These are phyloP conservation scores for Phylloscopus collybita DNA, from an alignment of 2,797 vertebrate genomes.

Conservation along the genomic window DNA sequence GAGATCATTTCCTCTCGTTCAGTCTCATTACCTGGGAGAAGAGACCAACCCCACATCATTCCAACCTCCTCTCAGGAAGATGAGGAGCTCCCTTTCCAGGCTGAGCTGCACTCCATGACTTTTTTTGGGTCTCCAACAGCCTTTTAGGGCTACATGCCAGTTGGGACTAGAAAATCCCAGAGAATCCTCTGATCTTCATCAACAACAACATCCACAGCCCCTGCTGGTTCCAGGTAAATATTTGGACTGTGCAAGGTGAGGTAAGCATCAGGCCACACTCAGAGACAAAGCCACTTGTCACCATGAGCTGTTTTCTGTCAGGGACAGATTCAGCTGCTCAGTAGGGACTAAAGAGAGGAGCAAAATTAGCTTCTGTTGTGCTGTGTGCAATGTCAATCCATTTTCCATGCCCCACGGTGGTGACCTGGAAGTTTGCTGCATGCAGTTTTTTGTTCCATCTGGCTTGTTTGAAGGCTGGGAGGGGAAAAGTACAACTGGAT, in stretches of 20 bases:
- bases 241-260: neutral
- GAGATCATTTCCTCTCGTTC: accelerated
- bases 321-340: neutral
- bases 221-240: neutral
- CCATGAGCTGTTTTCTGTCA: neutral
- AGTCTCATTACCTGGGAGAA: neutral
- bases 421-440: neutral
- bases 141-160: neutral
- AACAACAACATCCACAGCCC: neutral
- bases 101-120: neutral
- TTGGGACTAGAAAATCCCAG: neutral
- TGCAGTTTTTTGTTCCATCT: neutral
- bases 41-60: neutral
- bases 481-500: neutral
- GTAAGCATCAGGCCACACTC: neutral
- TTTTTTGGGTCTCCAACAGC: neutral
- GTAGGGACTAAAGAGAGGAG: neutral
- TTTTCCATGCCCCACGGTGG: neutral
- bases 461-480: neutral
- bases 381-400: neutral
- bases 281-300: neutral
- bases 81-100: neutral
- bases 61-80: neutral
- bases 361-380: neutral
- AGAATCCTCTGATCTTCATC: neutral